These are phyloP conservation scores for Salvator merianae DNA, from an alignment of 2,113 vertebrate species.

Conservation along the genomic window DNA sequence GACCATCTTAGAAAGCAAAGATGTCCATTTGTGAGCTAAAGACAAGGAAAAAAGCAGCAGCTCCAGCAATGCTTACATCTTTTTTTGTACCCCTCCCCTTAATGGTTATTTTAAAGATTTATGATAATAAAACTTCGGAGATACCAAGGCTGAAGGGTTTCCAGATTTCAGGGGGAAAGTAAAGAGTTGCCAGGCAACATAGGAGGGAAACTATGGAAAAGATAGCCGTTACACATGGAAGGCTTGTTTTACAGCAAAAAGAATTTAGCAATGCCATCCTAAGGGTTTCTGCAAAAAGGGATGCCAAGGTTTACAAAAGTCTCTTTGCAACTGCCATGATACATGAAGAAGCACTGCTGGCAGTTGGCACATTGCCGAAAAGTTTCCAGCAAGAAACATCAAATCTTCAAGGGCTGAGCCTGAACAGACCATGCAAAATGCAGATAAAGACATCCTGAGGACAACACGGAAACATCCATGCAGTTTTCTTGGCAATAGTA, in stretches of 20 bases:
- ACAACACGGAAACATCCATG: too few species aligned
- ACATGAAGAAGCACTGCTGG: too few species aligned
- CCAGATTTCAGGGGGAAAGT: background rate
- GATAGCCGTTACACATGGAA: background rate
- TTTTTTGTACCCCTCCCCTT: too few species aligned
- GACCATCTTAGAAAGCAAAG: background rate
- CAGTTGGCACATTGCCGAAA: too few species aligned
- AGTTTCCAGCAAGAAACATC: too few species aligned
- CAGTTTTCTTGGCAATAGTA: too few species aligned
- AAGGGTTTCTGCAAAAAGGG: background rate
- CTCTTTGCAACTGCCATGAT: too few species aligned
- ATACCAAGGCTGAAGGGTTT: background rate
- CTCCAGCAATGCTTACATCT: background rate
- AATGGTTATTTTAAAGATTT: slow-evolving; percentile 16
- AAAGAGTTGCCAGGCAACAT: background rate
- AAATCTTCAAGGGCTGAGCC: too few species aligned
- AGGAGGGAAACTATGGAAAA: background rate
- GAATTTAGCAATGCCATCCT: background rate
- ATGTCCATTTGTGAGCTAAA: background rate
- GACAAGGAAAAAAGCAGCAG: background rate
- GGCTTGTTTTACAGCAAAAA: background rate
- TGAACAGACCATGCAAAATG: too few species aligned
- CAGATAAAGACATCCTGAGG: too few species aligned
- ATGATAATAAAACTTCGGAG: background rate
- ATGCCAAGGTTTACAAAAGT: background rate